A percentile compares a stretch with the other conserved stretches of the same genome.
phyloP scores from a whole-genome alignment of 2,113 vertebrate genomes.

The Marmota monax region DNA sequence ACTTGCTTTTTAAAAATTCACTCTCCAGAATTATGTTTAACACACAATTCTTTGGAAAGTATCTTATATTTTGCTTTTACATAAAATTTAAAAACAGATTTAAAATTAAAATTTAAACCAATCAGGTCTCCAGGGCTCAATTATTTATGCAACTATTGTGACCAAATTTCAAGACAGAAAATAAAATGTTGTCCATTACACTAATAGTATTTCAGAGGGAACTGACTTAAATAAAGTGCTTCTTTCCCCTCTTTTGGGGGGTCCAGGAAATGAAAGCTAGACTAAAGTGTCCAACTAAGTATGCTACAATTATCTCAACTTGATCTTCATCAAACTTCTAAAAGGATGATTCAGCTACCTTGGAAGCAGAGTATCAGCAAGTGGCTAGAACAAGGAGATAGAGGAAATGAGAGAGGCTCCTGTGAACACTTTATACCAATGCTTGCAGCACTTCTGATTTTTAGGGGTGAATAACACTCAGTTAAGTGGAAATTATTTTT shows the following conservation, averaged over 20 bases:
- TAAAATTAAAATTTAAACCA: constrained; percentile 56
- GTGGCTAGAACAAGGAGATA: constrained; percentile 75
- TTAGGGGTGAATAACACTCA: constrained; percentile 79
- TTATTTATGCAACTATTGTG: constrained; percentile 37
- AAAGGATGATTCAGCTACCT: constrained; percentile 73
- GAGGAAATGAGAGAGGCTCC: constrained; percentile 78
- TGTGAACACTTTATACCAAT: constrained; percentile 74
- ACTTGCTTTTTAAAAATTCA: constrained; percentile 40
- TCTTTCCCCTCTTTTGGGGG: constrained; percentile 64
- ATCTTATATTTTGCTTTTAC: constrained; percentile 41
- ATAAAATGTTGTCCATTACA: constrained; percentile 57
- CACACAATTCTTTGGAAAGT: constrained; percentile 8
- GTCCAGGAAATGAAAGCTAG: constrained; percentile 74
- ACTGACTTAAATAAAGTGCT: constrained; percentile 68
- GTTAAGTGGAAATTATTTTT: constrained; percentile 83
- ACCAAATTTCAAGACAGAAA: constrained; percentile 65
- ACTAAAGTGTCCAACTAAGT: constrained; percentile 75
- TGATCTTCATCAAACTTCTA: constrained; percentile 77
- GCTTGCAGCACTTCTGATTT: constrained; percentile 75
- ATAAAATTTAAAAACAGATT: constrained; percentile 40
- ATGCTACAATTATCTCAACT: constrained; percentile 76
- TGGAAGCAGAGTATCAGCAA: constrained; percentile 69
- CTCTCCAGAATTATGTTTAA: constrained; percentile 58
- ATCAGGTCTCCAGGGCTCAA: constrained; percentile 3
- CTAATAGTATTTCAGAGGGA: constrained; percentile 74